Evolutionary conservation across 2,797 vertebrate genomes (phyloP).

Genomic region (Parambassis ranga): DNA sequence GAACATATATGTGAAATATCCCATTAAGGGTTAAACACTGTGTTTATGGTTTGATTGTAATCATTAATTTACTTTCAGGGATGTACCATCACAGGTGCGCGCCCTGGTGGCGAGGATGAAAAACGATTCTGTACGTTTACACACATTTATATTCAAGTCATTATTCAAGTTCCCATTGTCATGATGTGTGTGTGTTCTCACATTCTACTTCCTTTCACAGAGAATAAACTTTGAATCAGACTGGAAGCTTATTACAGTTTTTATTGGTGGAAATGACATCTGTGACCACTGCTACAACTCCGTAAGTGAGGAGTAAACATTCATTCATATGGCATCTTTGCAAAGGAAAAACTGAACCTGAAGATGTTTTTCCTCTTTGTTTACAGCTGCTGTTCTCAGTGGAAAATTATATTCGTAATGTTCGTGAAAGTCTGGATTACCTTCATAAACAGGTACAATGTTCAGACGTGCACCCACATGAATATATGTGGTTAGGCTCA

Average conservation of each 20-base stretch:
- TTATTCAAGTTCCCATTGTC: too few species aligned
- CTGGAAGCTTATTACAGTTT: constrained; percentile 92
- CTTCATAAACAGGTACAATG: constrained; percentile 83
- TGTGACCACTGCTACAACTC: constrained; percentile 86
- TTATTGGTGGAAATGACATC: constrained; percentile 86
- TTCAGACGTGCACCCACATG: not conserved
- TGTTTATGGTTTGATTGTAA: too few species aligned
- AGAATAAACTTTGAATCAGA: constrained; percentile 83
- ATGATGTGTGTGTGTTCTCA: too few species aligned
- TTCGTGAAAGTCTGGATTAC: constrained; percentile 85
- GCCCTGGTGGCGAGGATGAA: constrained; percentile 85
- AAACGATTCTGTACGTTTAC: constrained; percentile 78
- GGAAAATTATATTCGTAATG: constrained; percentile 74
- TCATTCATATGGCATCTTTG: not conserved
- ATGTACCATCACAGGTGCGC: constrained; percentile 78
- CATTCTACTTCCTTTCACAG: constrained; percentile 64
- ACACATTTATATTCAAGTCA: too few species aligned
- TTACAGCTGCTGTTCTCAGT: constrained; percentile 78
- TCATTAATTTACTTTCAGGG: constrained; percentile 77
- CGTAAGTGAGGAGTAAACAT: constrained; percentile 75
- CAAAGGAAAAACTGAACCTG: not conserved
- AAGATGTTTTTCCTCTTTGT: constrained; percentile 14
- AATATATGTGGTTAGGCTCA: not conserved
- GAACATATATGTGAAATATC: too few species aligned
- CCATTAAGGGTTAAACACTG: too few species aligned